Conservation (phyloP, 1,140 invertebrate genomes). For the Drosophila melanogaster region DNA sequence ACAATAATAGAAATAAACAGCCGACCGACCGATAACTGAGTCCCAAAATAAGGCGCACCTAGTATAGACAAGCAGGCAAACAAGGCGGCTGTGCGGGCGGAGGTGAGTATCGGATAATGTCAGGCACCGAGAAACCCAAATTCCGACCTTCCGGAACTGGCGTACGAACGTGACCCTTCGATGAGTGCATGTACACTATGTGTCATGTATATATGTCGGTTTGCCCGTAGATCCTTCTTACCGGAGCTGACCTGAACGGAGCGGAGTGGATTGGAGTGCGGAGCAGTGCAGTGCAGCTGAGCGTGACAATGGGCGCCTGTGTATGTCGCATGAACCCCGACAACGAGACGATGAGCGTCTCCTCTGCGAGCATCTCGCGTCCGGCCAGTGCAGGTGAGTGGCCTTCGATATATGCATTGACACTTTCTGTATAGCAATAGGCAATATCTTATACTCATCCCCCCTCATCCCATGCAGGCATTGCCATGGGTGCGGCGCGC, state of each 20-base stretch:
- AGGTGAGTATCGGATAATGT: constrained; percentile 27
- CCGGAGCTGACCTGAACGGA: constrained; percentile 6
- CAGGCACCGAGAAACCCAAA: neutral
- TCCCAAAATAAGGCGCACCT: constrained; percentile 29
- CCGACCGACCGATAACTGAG: constrained; percentile 30
- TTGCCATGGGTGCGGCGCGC: constrained; percentile 87
- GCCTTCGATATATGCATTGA: constrained; percentile 22
- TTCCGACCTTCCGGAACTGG: constrained; percentile 29
- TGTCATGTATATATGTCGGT: constrained; percentile 2
- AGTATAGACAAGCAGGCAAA: constrained; percentile 33
- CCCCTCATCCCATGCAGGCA: constrained; percentile 17
- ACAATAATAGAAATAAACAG: constrained; percentile 44
- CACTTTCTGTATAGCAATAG: constrained; percentile 13
- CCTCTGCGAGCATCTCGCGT: constrained; percentile 90
- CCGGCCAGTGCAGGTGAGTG: constrained; percentile 86
- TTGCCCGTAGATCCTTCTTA: constrained; percentile 28
- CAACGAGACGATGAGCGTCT: constrained; percentile 91
- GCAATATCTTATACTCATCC: too few relatives aligned
- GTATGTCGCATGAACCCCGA: constrained; percentile 92
- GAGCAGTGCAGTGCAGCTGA: constrained; percentile 1
- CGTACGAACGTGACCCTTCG: constrained; percentile 23
- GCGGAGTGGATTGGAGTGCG: neutral
- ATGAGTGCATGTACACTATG: neutral
- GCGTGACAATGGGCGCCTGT: constrained; percentile 90
- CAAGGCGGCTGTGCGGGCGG: constrained; percentile 44